Conservation (phyloP, 2,888 invertebrate genomes). For the Spatulosminthurus flaviceps region DNA sequence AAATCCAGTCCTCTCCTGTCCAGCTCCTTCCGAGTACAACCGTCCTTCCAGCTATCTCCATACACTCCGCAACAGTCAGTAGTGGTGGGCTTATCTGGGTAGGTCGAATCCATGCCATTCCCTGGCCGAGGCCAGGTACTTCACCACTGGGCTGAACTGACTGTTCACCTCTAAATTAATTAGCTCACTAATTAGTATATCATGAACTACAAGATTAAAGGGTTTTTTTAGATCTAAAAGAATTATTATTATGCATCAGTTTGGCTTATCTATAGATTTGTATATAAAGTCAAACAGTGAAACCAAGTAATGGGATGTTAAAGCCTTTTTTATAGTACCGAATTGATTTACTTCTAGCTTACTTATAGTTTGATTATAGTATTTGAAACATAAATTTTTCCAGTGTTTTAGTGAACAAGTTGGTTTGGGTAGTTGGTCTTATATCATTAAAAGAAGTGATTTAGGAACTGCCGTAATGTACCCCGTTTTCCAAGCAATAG, state of each 20-base stretch:
- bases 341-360: neutral
- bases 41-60: no score
- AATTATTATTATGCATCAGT: constrained; percentile 6
- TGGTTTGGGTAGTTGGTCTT: constrained; percentile 5
- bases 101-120: no score
- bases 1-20: no score
- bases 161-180: neutral
- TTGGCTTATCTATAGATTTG: neutral
- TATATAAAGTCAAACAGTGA: constrained; percentile 1
- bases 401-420: neutral
- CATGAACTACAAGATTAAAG: constrained; percentile 21
- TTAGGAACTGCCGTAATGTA: constrained; percentile 16
- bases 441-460: neutral
- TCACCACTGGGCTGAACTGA: no score
- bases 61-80: no score
- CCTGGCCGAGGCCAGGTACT: no score
- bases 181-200: neutral
- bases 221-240: constrained; percentile 19
- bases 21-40: no score
- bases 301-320: neutral
- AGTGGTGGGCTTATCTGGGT: no score
- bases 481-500: neutral
- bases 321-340: neutral
- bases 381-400: constrained; percentile 25
- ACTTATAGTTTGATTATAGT: neutral